These are phyloP conservation scores for Pangasianodon hypophthalmus DNA, from an alignment of 2,113 vertebrate species.

Conservation along the genomic window DNA sequence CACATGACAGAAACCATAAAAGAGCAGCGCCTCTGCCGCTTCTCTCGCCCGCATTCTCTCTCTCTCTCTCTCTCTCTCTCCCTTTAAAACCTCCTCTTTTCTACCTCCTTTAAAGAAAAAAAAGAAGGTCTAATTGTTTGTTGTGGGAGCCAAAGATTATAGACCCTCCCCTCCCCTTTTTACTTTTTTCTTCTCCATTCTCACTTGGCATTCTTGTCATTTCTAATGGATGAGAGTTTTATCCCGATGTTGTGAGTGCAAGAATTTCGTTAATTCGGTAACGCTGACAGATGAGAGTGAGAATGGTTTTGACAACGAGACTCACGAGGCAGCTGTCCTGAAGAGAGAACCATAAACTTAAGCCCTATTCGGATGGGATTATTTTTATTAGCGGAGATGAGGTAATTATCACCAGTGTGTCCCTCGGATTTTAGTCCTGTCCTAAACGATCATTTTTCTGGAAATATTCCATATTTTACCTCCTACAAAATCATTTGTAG, in stretches of 20 bases:
- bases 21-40: constrained; percentile 69
- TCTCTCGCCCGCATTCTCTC: constrained; percentile 51
- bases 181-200: constrained; percentile 38
- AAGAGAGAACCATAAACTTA: background rate
- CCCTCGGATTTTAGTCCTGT: background rate
- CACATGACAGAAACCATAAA: constrained; percentile 80
- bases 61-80: constrained; percentile 28
- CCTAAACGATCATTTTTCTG: background rate
- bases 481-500: background rate
- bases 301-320: constrained; percentile 54
- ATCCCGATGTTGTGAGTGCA: constrained; percentile 60
- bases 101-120: constrained; percentile 68
- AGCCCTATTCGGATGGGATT: background rate
- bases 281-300: constrained; percentile 53
- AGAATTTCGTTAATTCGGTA: constrained; percentile 61
- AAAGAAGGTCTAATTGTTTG: constrained; percentile 78
- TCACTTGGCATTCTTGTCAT: constrained; percentile 48
- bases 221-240: constrained; percentile 68
- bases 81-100: constrained; percentile 51
- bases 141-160: constrained; percentile 81
- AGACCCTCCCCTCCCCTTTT: constrained; percentile 62
- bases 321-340: constrained; percentile 10
- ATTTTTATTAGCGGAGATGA: background rate
- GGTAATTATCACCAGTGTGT: background rate
- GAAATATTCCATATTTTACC: background rate